Evolutionary conservation across 1,140 invertebrate genomes (phyloP).

Genomic region (Phocides pigmalion): DNA sequence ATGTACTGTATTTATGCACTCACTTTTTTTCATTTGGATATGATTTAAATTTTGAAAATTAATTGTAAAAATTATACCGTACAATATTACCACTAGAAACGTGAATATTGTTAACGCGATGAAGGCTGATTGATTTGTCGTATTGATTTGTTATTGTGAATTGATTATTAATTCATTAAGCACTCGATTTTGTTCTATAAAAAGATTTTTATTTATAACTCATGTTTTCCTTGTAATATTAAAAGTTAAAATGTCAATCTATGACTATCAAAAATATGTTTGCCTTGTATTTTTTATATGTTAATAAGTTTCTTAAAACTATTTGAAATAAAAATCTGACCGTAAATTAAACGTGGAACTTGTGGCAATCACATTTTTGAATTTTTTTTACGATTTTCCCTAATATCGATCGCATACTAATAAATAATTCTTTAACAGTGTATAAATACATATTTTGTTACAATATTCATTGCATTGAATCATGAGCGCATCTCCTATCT

Average conservation of each 20-base stretch:
- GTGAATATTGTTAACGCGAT: too few species aligned
- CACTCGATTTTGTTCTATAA: too few species aligned
- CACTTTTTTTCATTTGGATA: neutral
- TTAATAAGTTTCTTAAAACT: neutral
- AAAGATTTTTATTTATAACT: too few species aligned
- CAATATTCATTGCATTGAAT: slow-evolving; percentile 19
- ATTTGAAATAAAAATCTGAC: neutral
- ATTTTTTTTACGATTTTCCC: neutral
- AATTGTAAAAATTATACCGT: neutral
- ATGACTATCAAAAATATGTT: slow-evolving; percentile 17
- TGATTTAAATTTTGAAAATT: neutral
- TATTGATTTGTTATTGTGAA: too few species aligned
- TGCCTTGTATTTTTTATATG: neutral
- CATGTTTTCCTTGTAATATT: too few species aligned
- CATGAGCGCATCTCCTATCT: slow-evolving; percentile 17
- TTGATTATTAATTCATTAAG: too few species aligned
- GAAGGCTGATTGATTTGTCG: too few species aligned
- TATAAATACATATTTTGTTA: slow-evolving; percentile 31
- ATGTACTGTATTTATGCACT: slow-evolving; percentile 40
- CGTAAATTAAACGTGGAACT: too few species aligned
- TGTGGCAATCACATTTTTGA: slow-evolving; percentile 19
- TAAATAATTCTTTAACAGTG: slow-evolving; percentile 6
- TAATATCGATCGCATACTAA: slow-evolving; percentile 12
- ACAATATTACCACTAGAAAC: too few species aligned
- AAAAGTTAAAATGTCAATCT: neutral